Conservation (phyloP, 2,888 invertebrate genomes). For the Sminthurides aquaticus region DNA sequence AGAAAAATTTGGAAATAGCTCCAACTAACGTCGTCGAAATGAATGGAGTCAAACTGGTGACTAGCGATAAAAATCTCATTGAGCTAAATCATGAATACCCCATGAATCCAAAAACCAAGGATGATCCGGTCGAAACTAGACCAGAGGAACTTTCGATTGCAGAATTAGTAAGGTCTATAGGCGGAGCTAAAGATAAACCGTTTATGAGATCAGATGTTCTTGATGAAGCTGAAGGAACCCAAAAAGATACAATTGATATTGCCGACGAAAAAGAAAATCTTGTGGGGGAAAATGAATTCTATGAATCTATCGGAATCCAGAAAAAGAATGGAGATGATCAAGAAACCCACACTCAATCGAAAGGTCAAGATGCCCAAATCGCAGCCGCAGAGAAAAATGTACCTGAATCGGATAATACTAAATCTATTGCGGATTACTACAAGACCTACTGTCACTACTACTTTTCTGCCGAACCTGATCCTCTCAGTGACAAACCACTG, state of each 20-base stretch:
- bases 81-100: constrained; percentile 21
- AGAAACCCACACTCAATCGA: constrained; percentile 7
- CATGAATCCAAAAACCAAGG: background rate
- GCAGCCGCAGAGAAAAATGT: background rate
- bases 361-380: constrained; percentile 10
- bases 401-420: constrained; percentile 11
- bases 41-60: constrained; percentile 12
- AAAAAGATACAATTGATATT: constrained; percentile 20
- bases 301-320: constrained; percentile 39
- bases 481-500: constrained; percentile 29
- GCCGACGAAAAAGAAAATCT: constrained; percentile 24
- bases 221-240: constrained; percentile 13
- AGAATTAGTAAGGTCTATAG: constrained; percentile 39
- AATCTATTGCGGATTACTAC: constrained; percentile 38
- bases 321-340: background rate
- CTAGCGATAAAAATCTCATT: constrained; percentile 18
- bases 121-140: constrained; percentile 7
- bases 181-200: constrained; percentile 39
- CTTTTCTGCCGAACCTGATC: constrained; percentile 34
- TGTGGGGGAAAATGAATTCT: constrained; percentile 37
- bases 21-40: constrained; percentile 7
- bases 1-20: constrained; percentile 15
- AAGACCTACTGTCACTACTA: constrained; percentile 35
- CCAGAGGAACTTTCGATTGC: constrained; percentile 35
- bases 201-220: constrained; percentile 36